Evolutionary conservation across 2,888 invertebrate genomes (phyloP).

Genomic region (Drosophila vallismaia): DNA sequence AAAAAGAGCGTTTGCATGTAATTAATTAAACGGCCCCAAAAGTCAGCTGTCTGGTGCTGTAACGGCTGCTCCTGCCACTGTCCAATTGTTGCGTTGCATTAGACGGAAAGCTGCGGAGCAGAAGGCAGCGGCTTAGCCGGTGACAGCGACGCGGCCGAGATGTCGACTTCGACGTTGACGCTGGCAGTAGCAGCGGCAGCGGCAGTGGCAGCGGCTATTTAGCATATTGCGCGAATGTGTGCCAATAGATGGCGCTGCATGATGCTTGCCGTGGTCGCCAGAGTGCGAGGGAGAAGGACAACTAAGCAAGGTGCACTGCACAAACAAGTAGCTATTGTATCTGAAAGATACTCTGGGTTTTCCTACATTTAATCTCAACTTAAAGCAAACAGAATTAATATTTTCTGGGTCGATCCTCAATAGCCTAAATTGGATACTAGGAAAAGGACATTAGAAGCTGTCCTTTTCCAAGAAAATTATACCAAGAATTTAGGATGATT

Average conservation of each 20-base stretch:
- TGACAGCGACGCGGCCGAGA: slow-evolving; percentile 34
- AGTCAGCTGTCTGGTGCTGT: slow-evolving; percentile 68
- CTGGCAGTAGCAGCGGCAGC: slow-evolving; percentile 23
- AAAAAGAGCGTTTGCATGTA: slow-evolving; percentile 64
- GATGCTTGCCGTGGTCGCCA: slow-evolving; percentile 41
- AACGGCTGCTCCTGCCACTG: slow-evolving; percentile 34
- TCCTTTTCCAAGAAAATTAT: neutral
- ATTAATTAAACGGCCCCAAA: slow-evolving; percentile 73
- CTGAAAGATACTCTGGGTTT: neutral
- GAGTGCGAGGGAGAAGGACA: slow-evolving; percentile 30
- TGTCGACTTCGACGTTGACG: slow-evolving; percentile 38
- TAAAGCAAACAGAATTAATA: neutral
- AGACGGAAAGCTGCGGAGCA: slow-evolving; percentile 22
- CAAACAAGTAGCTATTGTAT: slow-evolving; percentile 13
- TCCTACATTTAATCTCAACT: neutral
- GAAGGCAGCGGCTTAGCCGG: slow-evolving; percentile 23
- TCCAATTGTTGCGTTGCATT: slow-evolving; percentile 70
- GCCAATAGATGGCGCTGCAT: slow-evolving; percentile 79
- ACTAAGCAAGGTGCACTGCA: slow-evolving; percentile 24
- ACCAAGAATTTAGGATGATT: neutral
- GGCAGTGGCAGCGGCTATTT: slow-evolving; percentile 55
- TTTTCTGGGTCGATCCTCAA: neutral
- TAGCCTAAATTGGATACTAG: too few species aligned
- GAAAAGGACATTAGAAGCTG: neutral
- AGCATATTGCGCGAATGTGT: slow-evolving; percentile 74